phyloP scores from a whole-genome alignment of 2,888 invertebrate genomes.

The Athalia rosae region DNA sequence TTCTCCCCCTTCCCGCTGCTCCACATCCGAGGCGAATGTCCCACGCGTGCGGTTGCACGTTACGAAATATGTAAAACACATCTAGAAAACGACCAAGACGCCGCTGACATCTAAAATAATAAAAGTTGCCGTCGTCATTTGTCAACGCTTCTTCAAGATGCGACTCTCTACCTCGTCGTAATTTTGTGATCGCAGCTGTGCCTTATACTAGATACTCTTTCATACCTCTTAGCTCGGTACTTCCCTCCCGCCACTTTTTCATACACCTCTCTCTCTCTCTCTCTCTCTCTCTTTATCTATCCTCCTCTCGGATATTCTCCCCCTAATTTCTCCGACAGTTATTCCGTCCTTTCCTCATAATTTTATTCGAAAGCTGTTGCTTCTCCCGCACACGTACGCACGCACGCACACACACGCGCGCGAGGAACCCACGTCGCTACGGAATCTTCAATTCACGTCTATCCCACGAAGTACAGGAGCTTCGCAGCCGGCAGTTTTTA shows the following conservation, averaged over 20 bases:
- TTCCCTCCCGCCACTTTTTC: constrained; percentile 20
- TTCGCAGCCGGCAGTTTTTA: background rate
- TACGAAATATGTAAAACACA: constrained; percentile 70
- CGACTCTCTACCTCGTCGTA: constrained; percentile 54
- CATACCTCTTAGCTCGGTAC: background rate
- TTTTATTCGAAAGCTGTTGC: constrained; percentile 23
- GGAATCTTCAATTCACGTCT: too few species aligned
- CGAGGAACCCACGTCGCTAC: background rate
- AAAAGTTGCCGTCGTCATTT: constrained; percentile 73
- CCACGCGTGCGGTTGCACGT: background rate
- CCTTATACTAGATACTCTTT: constrained; percentile 46
- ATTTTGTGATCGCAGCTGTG: constrained; percentile 60
- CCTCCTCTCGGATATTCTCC: background rate
- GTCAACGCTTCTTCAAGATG: constrained; percentile 67
- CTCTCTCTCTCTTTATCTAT: background rate
- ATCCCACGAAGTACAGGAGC: too few species aligned
- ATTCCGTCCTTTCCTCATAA: background rate
- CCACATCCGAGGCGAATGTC: constrained; percentile 36
- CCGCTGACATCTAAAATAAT: constrained; percentile 72
- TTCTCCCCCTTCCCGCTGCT: constrained; percentile 29
- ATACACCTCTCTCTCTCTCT: constrained; percentile 2
- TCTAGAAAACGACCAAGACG: constrained; percentile 51
- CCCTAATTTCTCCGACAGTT: background rate
- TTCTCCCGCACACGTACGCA: background rate
- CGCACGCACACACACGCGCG: background rate